These are phyloP conservation scores for Arion vulgaris DNA, from an alignment of 1,140 invertebrate genomes.

Conservation along the genomic window DNA sequence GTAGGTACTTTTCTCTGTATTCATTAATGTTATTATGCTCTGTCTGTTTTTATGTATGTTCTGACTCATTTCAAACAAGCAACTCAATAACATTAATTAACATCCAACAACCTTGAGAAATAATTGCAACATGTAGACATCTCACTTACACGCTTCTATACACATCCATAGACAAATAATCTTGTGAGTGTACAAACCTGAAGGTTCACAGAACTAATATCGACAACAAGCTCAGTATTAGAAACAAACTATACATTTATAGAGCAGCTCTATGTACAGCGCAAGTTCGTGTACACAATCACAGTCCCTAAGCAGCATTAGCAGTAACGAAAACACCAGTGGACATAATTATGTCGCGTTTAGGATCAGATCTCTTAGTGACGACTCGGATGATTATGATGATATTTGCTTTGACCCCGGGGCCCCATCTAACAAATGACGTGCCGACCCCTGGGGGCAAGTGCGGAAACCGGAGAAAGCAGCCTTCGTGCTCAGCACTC, in stretches of 20 bases:
- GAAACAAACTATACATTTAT: neutral
- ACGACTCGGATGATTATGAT: neutral
- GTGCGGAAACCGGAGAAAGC: conserved; percentile 23
- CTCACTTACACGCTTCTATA: too few relatives aligned
- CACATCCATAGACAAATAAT: too few relatives aligned
- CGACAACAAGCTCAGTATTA: too few relatives aligned
- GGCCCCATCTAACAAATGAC: conserved; percentile 23
- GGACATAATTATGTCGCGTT: conserved; percentile 1
- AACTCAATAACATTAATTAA: too few relatives aligned
- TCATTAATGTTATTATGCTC: too few relatives aligned
- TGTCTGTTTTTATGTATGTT: too few relatives aligned
- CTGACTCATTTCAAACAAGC: too few relatives aligned
- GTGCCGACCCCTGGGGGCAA: conserved; percentile 17
- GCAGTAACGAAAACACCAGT: conserved; percentile 3
- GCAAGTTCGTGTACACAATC: neutral
- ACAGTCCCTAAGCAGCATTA: neutral
- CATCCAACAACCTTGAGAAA: too few relatives aligned
- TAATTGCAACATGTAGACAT: too few relatives aligned
- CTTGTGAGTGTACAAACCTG: too few relatives aligned
- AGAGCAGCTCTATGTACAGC: neutral
- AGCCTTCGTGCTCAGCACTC: conserved; percentile 11
- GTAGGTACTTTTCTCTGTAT: too few relatives aligned
- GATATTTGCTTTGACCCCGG: conserved; percentile 24
- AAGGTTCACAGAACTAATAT: too few relatives aligned
- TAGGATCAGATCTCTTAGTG: conserved; percentile 13